These are phyloP conservation scores for Xestia xanthographa DNA, from an alignment of 2,888 invertebrate species.

Conservation along the genomic window DNA sequence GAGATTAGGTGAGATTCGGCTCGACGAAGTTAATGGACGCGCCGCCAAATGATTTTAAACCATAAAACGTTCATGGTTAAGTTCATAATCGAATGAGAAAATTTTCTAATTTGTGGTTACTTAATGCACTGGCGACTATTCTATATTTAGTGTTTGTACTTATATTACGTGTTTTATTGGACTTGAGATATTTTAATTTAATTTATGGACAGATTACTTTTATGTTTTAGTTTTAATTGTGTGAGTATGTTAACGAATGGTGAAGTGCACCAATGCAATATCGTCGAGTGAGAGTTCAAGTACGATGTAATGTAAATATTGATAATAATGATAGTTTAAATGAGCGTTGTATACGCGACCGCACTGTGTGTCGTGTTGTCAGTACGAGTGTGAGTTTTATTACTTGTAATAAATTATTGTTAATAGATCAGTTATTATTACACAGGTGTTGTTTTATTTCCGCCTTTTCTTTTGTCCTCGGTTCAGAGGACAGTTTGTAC, in stretches of 20 bases:
- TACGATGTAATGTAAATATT: slow-evolving; percentile 80
- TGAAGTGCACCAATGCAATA: slow-evolving; percentile 67
- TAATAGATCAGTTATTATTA: slow-evolving; percentile 89
- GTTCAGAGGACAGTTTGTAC: background rate
- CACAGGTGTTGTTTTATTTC: slow-evolving; percentile 55
- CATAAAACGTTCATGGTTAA: too few species aligned
- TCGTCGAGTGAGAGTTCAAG: slow-evolving; percentile 59
- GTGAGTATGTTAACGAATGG: slow-evolving; percentile 32
- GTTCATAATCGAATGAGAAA: too few species aligned
- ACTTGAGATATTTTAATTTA: slow-evolving; percentile 50
- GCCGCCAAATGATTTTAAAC: too few species aligned
- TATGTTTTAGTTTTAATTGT: slow-evolving; percentile 52
- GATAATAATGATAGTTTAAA: slow-evolving; percentile 78
- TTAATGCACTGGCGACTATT: slow-evolving; percentile 8
- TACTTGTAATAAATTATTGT: slow-evolving; percentile 89
- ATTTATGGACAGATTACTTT: slow-evolving; percentile 40
- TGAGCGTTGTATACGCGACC: slow-evolving; percentile 73
- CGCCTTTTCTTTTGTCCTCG: background rate
- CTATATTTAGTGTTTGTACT: slow-evolving; percentile 58
- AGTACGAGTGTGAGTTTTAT: slow-evolving; percentile 85
- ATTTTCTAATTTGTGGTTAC: too few species aligned
- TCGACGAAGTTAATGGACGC: too few species aligned
- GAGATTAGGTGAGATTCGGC: too few species aligned
- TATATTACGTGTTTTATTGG: slow-evolving; percentile 45
- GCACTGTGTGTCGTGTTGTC: slow-evolving; percentile 83